A percentile compares a stretch with the other conserved stretches of the same genome.
Evolutionary conservation across 1,140 invertebrate species (phyloP).

Genomic region (Panulirus ornatus): DNA sequence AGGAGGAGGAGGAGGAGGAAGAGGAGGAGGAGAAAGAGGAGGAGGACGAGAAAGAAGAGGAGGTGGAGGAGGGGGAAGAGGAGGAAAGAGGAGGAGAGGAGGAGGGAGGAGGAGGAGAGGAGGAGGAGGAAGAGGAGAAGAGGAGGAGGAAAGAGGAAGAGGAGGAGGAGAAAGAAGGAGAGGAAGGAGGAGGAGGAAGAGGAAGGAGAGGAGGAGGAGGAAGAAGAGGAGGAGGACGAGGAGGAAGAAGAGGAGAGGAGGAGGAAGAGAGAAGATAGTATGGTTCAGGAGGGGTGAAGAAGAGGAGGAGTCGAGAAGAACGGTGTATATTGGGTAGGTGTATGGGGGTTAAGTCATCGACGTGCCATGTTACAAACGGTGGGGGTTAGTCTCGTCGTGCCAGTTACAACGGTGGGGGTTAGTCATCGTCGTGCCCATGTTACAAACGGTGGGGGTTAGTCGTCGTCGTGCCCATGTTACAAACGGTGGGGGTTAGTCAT

Average conservation of each 20-base stretch:
- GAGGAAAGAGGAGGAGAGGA: constrained; percentile 17
- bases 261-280: neutral
- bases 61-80: too few relatives aligned
- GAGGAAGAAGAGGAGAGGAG: neutral
- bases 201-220: neutral
- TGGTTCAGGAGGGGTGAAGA: neutral
- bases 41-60: neutral
- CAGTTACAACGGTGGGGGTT: too few relatives aligned
- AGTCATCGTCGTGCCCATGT: too few relatives aligned
- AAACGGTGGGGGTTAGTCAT: too few relatives aligned
- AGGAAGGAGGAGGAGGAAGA: neutral
- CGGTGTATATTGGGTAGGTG: neutral
- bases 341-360: neutral
- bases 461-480: too few relatives aligned
- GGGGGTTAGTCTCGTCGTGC: too few relatives aligned
- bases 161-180: neutral
- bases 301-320: neutral
- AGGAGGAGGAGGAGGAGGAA: neutral
- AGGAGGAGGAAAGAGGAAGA: neutral
- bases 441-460: too few relatives aligned
- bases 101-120: constrained; percentile 21
- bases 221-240: neutral
- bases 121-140: neutral
- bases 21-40: neutral
- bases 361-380: too few relatives aligned